phyloP scores from a whole-genome alignment of 2,797 vertebrate genomes.

The Crax fasciolata region DNA sequence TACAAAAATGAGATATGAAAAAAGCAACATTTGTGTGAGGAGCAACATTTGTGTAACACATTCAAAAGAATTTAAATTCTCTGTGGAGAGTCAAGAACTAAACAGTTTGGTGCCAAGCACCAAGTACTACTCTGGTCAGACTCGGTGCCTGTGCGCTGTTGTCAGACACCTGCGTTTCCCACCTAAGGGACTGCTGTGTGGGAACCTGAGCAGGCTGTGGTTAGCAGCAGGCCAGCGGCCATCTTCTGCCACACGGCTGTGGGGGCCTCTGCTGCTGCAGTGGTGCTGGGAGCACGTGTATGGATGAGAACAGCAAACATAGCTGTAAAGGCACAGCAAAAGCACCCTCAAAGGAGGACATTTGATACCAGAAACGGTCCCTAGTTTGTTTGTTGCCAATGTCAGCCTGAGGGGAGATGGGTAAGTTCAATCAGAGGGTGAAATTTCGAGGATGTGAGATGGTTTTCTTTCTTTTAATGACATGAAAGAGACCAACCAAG shows the following conservation, averaged over 20 bases:
- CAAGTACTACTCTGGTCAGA: neutral
- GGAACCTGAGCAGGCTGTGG: neutral
- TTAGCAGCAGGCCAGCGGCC: neutral
- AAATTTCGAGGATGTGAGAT: neutral
- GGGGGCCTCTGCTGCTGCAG: neutral
- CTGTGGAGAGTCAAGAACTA: neutral
- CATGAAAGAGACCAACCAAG: neutral
- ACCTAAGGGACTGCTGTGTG: rapidly evolving
- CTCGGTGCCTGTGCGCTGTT: neutral
- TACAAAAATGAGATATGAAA: constrained; percentile 17
- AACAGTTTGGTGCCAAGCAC: neutral
- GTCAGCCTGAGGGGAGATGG: neutral
- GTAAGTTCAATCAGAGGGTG: neutral
- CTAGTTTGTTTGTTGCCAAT: neutral
- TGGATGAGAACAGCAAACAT: neutral
- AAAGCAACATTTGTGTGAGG: neutral
- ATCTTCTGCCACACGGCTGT: neutral
- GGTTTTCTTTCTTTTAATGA: neutral
- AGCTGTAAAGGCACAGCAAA: neutral
- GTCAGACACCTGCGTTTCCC: neutral
- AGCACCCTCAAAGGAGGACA: neutral
- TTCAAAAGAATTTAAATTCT: neutral
- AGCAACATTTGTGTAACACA: neutral
- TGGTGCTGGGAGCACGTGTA: rapidly evolving
- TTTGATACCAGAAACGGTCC: neutral